phyloP scores from a whole-genome alignment of 2,888 invertebrate species.

The Perizoma flavofasciatum region DNA sequence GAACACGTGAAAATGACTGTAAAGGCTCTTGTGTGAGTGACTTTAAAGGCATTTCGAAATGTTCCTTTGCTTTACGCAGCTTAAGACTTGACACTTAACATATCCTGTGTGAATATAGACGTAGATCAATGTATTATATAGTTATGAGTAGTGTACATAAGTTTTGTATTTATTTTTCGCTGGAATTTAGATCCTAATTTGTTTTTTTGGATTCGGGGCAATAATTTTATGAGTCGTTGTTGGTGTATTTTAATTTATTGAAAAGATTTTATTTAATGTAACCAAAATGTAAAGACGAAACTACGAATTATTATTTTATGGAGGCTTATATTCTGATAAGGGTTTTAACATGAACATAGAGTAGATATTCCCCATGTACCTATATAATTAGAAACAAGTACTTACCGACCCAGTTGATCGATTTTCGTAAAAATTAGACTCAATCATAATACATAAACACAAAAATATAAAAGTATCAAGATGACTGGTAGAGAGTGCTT shows the following conservation, averaged over 20 bases:
- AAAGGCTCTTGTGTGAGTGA: conserved; percentile 68
- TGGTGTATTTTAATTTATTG: conserved; percentile 67
- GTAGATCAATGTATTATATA: conserved; percentile 77
- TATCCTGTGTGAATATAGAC: conserved; percentile 80
- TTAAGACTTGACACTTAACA: conserved; percentile 75
- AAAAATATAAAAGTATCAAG: no score
- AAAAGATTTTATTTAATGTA: conserved; percentile 57
- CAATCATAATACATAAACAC: background rate
- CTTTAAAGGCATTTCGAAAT: conserved; percentile 56
- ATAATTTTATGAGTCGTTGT: conserved; percentile 73
- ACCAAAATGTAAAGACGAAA: conserved; percentile 27
- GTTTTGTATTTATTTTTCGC: conserved; percentile 52
- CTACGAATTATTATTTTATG: conserved; percentile 24
- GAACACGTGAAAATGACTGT: conserved; percentile 85
- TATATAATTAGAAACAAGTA: conserved; percentile 1
- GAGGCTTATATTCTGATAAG: conserved; percentile 12
- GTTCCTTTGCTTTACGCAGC: conserved; percentile 70
- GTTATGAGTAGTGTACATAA: conserved; percentile 71
- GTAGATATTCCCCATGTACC: background rate
- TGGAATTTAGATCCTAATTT: conserved; percentile 40
- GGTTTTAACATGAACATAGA: conserved; percentile 2
- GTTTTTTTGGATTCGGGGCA: conserved; percentile 59
- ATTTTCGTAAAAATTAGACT: no score
- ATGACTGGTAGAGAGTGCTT: no score
- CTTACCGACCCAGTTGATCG: background rate